Evolutionary conservation across 2,113 vertebrate genomes (phyloP).

Genomic region (Todiramphus chloris): DNA sequence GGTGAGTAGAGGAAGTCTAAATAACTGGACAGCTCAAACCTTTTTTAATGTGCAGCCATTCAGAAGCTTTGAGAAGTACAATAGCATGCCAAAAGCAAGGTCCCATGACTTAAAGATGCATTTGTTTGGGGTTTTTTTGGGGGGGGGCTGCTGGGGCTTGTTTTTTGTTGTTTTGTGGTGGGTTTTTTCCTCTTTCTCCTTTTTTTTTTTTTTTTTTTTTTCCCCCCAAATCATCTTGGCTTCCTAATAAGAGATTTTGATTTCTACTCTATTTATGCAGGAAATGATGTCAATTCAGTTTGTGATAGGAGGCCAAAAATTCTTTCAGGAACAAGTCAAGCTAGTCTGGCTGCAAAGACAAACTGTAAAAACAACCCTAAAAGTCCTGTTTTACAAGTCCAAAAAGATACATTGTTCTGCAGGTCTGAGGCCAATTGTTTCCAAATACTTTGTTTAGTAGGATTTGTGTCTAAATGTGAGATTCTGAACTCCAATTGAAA

Average conservation of each 20-base stretch:
- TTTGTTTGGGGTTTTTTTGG: neutral
- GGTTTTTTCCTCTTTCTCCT: neutral
- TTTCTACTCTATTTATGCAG: slow-evolving; percentile 34
- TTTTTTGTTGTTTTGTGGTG: neutral
- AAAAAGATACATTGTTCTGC: slow-evolving; percentile 83
- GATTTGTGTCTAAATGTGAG: slow-evolving; percentile 41
- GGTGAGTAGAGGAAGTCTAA: slow-evolving; percentile 67
- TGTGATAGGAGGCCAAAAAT: slow-evolving; percentile 56
- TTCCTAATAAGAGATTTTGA: slow-evolving; percentile 11
- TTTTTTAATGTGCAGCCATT: slow-evolving; percentile 70
- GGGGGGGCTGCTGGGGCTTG: neutral
- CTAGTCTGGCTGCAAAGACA: slow-evolving; percentile 61
- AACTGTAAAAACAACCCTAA: slow-evolving; percentile 12
- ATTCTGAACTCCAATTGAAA: slow-evolving; percentile 30
- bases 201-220: neutral
- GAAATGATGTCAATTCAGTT: slow-evolving; percentile 54
- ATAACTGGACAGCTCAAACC: slow-evolving; percentile 71
- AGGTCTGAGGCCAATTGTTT: slow-evolving; percentile 73
- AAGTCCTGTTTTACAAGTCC: slow-evolving; percentile 68
- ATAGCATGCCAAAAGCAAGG: slow-evolving; percentile 61
- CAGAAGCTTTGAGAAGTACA: slow-evolving; percentile 59
- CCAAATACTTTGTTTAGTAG: neutral
- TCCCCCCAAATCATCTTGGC: neutral
- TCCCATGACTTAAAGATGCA: slow-evolving; percentile 58
- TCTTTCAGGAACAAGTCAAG: slow-evolving; percentile 57